Conservation (phyloP, 1,140 invertebrate species). For the Chironomus tepperi region DNA sequence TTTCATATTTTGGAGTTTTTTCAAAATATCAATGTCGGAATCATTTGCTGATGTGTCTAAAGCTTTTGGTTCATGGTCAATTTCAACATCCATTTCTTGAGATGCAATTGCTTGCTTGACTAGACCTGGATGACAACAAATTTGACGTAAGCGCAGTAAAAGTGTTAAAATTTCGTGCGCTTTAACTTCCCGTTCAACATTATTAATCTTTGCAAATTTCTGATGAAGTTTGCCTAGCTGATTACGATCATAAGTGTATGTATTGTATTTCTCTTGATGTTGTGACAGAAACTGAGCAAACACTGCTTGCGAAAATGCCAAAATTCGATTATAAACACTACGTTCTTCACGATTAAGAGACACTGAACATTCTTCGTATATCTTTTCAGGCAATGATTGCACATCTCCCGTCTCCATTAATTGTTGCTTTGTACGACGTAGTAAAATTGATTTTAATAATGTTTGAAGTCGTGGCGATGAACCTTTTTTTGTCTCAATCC, state of each 20-base stretch:
- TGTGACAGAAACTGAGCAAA: conserved; percentile 69
- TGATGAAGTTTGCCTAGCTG: conserved; percentile 46
- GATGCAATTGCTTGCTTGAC: conserved; percentile 42
- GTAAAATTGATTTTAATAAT: conserved; percentile 69
- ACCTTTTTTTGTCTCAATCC: conserved; percentile 63
- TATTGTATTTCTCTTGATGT: conserved; percentile 55
- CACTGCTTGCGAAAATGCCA: conserved; percentile 60
- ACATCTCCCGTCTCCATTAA: conserved; percentile 51
- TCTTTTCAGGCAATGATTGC: conserved; percentile 56
- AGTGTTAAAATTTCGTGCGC: conserved; percentile 71
- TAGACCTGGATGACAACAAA: conserved; percentile 79
- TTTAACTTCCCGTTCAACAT: conserved; percentile 51
- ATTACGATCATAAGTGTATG: conserved; percentile 31
- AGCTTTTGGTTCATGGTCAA: conserved; percentile 15
- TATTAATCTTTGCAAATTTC: conserved; percentile 49
- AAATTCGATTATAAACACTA: conserved; percentile 66
- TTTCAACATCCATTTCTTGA: background rate
- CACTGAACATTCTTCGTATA: conserved; percentile 47
- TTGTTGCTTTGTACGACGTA: conserved; percentile 76
- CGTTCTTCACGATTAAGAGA: conserved; percentile 60
- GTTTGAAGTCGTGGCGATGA: conserved; percentile 64
- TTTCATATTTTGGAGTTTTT: conserved; percentile 49
- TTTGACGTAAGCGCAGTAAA: conserved; percentile 73
- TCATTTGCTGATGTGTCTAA: conserved; percentile 29
- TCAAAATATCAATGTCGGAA: conserved; percentile 49